A percentile compares a stretch with the other conserved stretches of the same genome.
Conservation (phyloP, 2,113 vertebrate species). For the Triplophysa tibetana region DNA sequence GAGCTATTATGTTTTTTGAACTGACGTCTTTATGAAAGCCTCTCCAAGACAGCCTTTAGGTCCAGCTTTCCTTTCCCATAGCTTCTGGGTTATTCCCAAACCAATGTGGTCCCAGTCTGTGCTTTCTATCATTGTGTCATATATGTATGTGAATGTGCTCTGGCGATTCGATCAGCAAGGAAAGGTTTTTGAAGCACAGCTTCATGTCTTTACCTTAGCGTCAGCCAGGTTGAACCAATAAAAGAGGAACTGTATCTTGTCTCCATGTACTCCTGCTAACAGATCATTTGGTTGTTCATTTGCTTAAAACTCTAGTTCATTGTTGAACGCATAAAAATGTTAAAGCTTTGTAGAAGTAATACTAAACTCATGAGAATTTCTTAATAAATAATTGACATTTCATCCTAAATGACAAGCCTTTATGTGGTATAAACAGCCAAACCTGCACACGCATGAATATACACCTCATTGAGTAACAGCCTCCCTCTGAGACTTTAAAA, state of each 20-base stretch:
- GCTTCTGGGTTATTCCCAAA: constrained; percentile 37
- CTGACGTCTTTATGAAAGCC: constrained; percentile 11
- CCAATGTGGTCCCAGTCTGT: constrained; percentile 26
- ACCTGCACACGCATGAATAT: not conserved
- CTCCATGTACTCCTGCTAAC: not conserved
- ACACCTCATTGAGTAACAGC: not conserved
- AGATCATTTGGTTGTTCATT: no score
- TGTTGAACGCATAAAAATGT: no score
- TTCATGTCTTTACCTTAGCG: not conserved
- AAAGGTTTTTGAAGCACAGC: constrained; percentile 16
- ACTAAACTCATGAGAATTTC: no score
- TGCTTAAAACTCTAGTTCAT: not conserved
- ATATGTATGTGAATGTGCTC: constrained; percentile 39
- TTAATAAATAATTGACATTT: no score
- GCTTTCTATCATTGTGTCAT: constrained; percentile 40
- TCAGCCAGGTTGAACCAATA: not conserved
- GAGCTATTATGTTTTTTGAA: no score
- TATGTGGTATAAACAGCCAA: not conserved
- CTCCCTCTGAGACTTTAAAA: not conserved
- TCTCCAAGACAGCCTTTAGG: constrained; percentile 39
- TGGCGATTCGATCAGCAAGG: constrained; percentile 48
- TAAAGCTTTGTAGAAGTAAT: no score
- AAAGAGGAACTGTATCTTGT: constrained; percentile 18
- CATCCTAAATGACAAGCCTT: not conserved
- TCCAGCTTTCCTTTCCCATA: constrained; percentile 42